phyloP scores from a whole-genome alignment of 2,797 vertebrate species.

The Pangasius sanitwongsei region DNA sequence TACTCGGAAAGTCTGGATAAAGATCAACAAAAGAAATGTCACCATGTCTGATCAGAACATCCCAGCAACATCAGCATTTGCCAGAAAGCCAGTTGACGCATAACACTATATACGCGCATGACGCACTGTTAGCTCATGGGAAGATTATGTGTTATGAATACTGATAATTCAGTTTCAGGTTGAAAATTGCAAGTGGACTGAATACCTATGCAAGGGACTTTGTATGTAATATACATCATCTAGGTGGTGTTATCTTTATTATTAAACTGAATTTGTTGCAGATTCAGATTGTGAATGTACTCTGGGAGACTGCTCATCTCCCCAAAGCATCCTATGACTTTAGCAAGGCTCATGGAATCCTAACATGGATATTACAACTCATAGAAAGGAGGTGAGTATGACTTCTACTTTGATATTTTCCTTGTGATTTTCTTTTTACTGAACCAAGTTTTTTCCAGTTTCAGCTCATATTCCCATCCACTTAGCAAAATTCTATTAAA shows the following conservation, averaged over 20 bases:
- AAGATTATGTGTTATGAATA: neutral
- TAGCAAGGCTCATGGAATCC: constrained; percentile 82
- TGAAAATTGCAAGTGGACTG: neutral
- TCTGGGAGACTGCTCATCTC: constrained; percentile 76
- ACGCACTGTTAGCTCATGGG: neutral
- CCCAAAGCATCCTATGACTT: constrained; percentile 85
- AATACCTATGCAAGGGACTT: neutral
- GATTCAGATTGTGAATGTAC: constrained; percentile 82
- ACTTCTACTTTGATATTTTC: neutral
- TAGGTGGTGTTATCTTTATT: neutral
- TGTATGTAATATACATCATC: neutral
- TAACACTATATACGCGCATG: neutral
- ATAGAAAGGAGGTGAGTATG: constrained; percentile 78
- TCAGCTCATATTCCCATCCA: neutral
- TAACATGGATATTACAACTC: constrained; percentile 83
- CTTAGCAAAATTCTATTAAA: neutral
- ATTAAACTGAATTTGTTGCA: constrained; percentile 58
- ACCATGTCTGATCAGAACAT: neutral
- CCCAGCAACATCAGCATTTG: neutral
- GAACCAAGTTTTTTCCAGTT: neutral
- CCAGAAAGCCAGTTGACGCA: neutral
- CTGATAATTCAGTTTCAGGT: neutral
- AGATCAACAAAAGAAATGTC: neutral
- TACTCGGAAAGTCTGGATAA: neutral
- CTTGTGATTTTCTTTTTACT: no score